Base-by-base conservation (phyloP, 2,113 vertebrate species). In the Chamaetylas fuelleborni region DNA sequence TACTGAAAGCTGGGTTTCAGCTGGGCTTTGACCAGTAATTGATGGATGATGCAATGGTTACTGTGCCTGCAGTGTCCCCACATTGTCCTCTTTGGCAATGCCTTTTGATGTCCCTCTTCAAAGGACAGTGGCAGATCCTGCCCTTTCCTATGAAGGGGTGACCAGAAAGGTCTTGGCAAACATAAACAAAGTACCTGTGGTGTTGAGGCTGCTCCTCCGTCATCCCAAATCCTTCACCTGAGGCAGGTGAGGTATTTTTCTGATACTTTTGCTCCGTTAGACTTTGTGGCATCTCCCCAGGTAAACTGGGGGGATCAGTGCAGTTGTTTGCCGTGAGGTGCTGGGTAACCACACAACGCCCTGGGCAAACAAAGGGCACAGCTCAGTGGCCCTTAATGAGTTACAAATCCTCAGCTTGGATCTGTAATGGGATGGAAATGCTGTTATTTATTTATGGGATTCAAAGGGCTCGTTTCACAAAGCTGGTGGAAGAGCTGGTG, bases 101-200 rank as follows among this genome's bases (percentile, higher is more conserved):
- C 42, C 62, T 76, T 95, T 94, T 82, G 89, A 95, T 65, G 89
- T 76, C 92, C 58, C 45, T 85, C 84, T 95, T 91, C 86, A 95
- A 91, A 94, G 88, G 25, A n/a, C 13, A 6, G 34, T 0, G 1
- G 29, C 50, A 50, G 51, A 71, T 56, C 38, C 40, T 57, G n/a
- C 54, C 34, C 69, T 73, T 62, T 45, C 47, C 42, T 70, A 11
- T 0, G 6, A 60, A 58, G 29, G 2, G 0, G 4, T 31, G 64
- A 23, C 19, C 56, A 28, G 79, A 42, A 7, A 72, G 53, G 47
- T 4, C 56, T 66, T 81, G 85, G 64, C 40, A 73, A 57, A 19
- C 15, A 36, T 0, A 0, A 57, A 10, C 2, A 5, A 60, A 85
- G 40, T 19, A 25, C 10, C 56, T 24, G 38, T 24, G 29, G 34